Conservation (phyloP, 1,140 invertebrate genomes). For the Drosophila orena region DNA sequence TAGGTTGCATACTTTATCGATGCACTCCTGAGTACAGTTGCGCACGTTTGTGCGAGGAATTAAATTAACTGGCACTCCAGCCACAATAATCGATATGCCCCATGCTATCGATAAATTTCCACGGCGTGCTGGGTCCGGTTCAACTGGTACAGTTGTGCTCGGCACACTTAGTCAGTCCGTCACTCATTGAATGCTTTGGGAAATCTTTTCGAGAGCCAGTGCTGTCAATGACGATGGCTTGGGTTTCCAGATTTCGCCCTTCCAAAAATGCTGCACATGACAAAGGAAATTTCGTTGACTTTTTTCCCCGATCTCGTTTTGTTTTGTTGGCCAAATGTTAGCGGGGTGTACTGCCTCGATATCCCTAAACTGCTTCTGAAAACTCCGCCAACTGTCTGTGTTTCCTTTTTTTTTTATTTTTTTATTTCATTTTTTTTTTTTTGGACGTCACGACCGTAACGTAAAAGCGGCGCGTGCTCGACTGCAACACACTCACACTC, state of each 20-base stretch:
- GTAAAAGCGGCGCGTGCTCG: constrained; percentile 71
- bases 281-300: constrained; percentile 62
- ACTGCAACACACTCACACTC: constrained; percentile 54
- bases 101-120: constrained; percentile 33
- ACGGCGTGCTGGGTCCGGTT: neutral
- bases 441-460: constrained; percentile 70
- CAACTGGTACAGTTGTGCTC: constrained; percentile 22
- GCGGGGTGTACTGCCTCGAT: constrained; percentile 21
- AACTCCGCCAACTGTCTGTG: constrained; percentile 30
- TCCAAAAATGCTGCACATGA: constrained; percentile 28
- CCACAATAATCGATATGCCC: neutral
- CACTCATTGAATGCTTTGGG: constrained; percentile 36
- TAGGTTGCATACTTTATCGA: neutral
- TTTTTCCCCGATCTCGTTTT: constrained; percentile 5
- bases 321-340: constrained; percentile 44
- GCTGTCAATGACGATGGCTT: constrained; percentile 28
- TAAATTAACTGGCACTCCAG: neutral
- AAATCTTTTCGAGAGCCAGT: constrained; percentile 45
- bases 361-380: constrained; percentile 37
- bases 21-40: neutral
- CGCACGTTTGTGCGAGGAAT: neutral
- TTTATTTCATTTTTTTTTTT: constrained; percentile 4
- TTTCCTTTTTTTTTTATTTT: neutral
- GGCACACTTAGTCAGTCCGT: constrained; percentile 26
- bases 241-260: constrained; percentile 11